Percentiles rank a stretch among this genome's conserved stretches.
These are phyloP conservation scores for Eupithecia exiguata DNA, from an alignment of 2,888 invertebrate species.

Conservation along the genomic window DNA sequence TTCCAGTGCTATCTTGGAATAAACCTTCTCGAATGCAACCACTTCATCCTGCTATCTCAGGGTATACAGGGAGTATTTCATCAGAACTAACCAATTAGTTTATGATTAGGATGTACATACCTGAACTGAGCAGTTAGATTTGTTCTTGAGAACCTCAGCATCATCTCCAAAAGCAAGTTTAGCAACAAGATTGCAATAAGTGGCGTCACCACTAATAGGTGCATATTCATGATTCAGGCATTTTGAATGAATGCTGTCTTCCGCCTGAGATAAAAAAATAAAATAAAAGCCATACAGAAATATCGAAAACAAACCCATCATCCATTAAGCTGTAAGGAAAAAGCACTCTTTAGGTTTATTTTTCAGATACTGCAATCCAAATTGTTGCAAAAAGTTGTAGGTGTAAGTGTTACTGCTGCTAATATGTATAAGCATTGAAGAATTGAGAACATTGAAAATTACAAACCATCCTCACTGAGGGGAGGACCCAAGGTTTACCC, in stretches of 20 bases:
- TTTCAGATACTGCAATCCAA: not conserved
- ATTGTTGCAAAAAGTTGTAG: not conserved
- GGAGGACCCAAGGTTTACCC: conserved; percentile 97
- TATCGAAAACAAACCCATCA: not conserved
- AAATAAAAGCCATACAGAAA: not conserved
- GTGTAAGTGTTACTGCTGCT: not conserved
- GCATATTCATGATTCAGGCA: conserved; percentile 97
- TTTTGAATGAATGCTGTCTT: conserved; percentile 87
- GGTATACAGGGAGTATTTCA: not conserved
- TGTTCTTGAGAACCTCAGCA: conserved; percentile 86
- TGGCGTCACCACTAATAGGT: conserved; percentile 93
- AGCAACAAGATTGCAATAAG: conserved; percentile 93
- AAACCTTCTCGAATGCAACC: not conserved
- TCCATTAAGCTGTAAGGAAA: not conserved
- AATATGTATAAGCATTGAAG: too few species aligned
- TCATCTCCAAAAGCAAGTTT: conserved; percentile 94
- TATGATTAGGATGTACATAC: conserved; percentile 54
- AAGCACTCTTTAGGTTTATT: not conserved
- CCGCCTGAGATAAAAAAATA: conserved; percentile 85
- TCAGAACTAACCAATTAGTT: not conserved
- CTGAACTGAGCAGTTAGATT: conserved; percentile 89
- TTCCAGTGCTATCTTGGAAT: not conserved
- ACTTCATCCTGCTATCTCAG: not conserved
- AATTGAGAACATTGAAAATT: not conserved
- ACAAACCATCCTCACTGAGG: conserved; percentile 90